Conservation (phyloP, 1,140 invertebrate species). For the Sitodiplosis mosellana region DNA sequence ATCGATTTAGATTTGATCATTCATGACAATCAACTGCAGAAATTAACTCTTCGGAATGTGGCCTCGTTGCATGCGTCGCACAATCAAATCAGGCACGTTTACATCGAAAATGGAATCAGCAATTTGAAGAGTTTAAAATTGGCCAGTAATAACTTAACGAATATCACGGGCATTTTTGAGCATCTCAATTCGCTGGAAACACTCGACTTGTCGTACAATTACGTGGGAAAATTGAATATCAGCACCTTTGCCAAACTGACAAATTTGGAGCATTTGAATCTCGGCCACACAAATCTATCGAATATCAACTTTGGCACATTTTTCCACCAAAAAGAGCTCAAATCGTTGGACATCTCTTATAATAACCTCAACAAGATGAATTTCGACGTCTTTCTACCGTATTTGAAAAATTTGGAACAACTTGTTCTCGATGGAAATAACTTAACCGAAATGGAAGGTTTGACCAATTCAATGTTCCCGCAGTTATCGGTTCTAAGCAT, state of each 20-base stretch:
- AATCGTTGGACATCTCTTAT: slow-evolving; percentile 18
- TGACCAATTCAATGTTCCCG: slow-evolving; percentile 14
- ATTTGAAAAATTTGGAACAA: slow-evolving; percentile 15
- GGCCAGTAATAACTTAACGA: slow-evolving; percentile 12
- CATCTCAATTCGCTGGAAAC: slow-evolving; percentile 12
- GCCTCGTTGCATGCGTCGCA: slow-evolving; percentile 10
- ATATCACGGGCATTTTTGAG: slow-evolving; percentile 9
- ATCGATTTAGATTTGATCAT: neutral
- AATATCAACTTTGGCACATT: slow-evolving; percentile 20
- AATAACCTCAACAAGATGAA: slow-evolving; percentile 20
- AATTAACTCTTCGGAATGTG: neutral
- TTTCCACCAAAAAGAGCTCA: slow-evolving; percentile 15
- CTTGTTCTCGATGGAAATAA: slow-evolving; percentile 19
- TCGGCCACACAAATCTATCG: slow-evolving; percentile 12
- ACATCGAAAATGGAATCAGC: slow-evolving; percentile 9
- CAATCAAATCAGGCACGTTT: slow-evolving; percentile 14
- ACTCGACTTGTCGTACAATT: slow-evolving; percentile 18
- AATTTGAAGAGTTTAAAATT: slow-evolving; percentile 16
- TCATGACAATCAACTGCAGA: neutral
- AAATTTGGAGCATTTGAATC: slow-evolving; percentile 11
- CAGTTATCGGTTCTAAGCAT: slow-evolving; percentile 16
- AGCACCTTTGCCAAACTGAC: slow-evolving; percentile 19
- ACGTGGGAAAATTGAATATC: slow-evolving; percentile 16
- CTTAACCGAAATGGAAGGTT: slow-evolving; percentile 13
- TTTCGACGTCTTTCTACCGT: slow-evolving; percentile 21